phyloP scores from a whole-genome alignment of 2,113 vertebrate genomes.

The Clinocottus analis region DNA sequence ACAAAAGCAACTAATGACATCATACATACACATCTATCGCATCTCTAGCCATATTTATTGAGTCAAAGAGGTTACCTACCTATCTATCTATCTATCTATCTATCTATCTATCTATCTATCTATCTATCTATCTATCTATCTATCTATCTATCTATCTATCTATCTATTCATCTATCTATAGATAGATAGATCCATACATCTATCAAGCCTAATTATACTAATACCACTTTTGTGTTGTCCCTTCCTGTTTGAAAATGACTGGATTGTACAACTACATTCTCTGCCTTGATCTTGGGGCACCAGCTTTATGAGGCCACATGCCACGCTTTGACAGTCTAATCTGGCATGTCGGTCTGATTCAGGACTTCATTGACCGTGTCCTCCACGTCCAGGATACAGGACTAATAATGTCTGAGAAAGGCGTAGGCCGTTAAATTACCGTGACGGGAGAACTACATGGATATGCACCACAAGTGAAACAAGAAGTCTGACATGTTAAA shows the following conservation, averaged over 20 bases:
- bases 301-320: conserved; percentile 73
- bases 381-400: conserved; percentile 53
- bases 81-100: no score
- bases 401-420: conserved; percentile 69
- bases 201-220: no score
- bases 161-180: no score
- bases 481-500: conserved; percentile 35
- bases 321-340: conserved; percentile 74
- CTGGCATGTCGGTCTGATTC: conserved; percentile 72
- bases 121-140: no score
- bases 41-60: no score
- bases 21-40: no score
- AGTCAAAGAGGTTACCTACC: no score
- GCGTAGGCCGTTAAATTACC: conserved; percentile 65
- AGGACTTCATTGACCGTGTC: conserved; percentile 73
- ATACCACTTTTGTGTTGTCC: not conserved
- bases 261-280: conserved; percentile 28
- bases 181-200: no score
- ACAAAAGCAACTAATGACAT: conserved; percentile 7
- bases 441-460: conserved; percentile 63
- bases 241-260: not conserved
- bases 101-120: not conserved
- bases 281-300: conserved; percentile 42
- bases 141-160: no score
- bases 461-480: conserved; percentile 38